These are phyloP conservation scores for Holothuria leucospilota DNA, from an alignment of 53 echinoderm and acorn worm species.

Conservation along the genomic window DNA sequence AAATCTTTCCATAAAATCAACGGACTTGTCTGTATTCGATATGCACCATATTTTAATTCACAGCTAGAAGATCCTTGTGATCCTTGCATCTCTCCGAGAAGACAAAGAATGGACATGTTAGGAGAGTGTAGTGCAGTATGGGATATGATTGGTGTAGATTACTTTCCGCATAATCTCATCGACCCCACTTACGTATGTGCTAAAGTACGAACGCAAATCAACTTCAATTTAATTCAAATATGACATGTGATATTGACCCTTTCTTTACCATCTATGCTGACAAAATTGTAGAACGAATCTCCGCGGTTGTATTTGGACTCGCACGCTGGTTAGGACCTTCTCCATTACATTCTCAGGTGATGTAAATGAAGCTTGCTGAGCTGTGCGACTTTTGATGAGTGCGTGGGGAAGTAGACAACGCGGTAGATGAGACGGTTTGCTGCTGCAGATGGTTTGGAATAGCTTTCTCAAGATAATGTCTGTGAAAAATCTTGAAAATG, in stretches of 20 bases:
- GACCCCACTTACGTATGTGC: neutral
- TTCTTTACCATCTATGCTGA: too few species aligned
- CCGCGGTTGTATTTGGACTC: neutral
- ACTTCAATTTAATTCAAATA: too few species aligned
- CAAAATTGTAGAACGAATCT: too few species aligned
- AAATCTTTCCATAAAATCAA: neutral
- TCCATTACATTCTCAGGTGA: slow-evolving; percentile 14
- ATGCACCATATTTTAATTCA: neutral
- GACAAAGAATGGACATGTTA: neutral
- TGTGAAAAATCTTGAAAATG: slow-evolving; percentile 1
- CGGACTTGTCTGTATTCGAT: slow-evolving; percentile 1
- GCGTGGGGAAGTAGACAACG: neutral
- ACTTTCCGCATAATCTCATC: neutral
- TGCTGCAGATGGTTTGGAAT: neutral
- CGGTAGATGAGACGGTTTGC: neutral
- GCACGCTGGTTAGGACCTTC: slow-evolving; percentile 20
- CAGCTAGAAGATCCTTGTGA: neutral
- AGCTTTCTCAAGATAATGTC: too few species aligned
- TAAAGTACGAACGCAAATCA: too few species aligned
- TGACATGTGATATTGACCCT: too few species aligned
- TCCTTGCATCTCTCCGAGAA: slow-evolving; percentile 9
- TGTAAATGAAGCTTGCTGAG: slow-evolving; percentile 4
- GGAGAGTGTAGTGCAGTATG: neutral
- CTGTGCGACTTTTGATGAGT: neutral
- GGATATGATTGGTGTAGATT: neutral